phyloP scores from a whole-genome alignment of 1,140 invertebrate genomes.

The Andrena cerasifolii region DNA sequence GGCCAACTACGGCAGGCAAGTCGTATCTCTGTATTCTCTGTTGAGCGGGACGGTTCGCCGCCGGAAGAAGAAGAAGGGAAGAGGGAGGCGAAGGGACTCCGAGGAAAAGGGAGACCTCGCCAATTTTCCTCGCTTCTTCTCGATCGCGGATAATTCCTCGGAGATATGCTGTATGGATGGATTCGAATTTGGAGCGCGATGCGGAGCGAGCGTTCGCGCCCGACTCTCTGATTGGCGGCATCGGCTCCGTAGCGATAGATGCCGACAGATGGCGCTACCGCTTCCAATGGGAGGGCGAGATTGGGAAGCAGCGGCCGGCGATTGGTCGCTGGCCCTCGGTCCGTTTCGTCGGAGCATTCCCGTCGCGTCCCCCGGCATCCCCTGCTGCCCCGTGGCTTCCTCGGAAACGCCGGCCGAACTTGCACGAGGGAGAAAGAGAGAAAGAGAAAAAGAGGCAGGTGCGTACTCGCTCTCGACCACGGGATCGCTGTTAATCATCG shows the following conservation, averaged over 20 bases:
- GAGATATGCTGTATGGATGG: background rate
- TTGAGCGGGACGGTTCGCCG: too few relatives aligned
- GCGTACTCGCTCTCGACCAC: conserved; percentile 25
- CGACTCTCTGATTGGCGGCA: conserved; percentile 29
- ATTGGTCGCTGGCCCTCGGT: background rate
- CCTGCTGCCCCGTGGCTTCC: background rate
- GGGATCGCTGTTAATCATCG: conserved; percentile 20
- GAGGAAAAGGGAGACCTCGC: too few relatives aligned
- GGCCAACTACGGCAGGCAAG: background rate
- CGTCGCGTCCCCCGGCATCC: background rate
- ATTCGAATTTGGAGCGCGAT: background rate
- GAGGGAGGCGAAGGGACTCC: too few relatives aligned
- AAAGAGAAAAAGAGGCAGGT: conserved; percentile 21
- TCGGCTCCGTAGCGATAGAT: accelerated
- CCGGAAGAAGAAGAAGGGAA: background rate
- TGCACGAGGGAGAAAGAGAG: conserved; percentile 6
- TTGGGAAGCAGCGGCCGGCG: background rate
- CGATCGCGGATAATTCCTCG: too few relatives aligned
- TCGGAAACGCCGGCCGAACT: background rate
- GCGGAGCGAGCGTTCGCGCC: conserved; percentile 23
- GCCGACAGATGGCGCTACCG: conserved; percentile 25
- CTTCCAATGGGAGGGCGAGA: background rate
- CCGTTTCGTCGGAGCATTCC: conserved; percentile 14
- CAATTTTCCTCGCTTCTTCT: too few relatives aligned
- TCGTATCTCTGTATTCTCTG: background rate